A percentile compares a stretch with the other conserved stretches of the same genome.
Evolutionary conservation across 2,797 vertebrate genomes (phyloP).

Genomic region (Alcedo quadribrachys): DNA sequence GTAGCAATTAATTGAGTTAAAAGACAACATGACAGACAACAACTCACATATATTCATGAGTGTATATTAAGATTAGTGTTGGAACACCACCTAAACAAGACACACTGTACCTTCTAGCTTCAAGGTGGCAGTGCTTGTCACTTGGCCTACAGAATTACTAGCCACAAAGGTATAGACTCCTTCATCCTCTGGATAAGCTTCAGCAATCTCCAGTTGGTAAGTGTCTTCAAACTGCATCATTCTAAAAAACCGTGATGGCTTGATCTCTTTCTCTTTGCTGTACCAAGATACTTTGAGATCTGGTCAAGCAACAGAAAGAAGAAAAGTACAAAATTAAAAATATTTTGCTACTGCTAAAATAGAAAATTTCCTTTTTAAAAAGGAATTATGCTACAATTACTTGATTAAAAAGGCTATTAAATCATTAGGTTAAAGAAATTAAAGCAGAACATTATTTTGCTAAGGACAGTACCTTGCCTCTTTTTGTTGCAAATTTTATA

Average conservation of each 20-base stretch:
- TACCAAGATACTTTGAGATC: slow-evolving; percentile 95
- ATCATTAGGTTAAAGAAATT: not conserved
- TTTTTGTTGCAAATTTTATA: not conserved
- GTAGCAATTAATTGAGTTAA: slow-evolving; percentile 64
- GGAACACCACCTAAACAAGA: not conserved
- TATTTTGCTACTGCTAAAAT: not conserved
- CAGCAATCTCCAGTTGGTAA: slow-evolving; percentile 93
- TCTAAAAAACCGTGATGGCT: slow-evolving; percentile 92
- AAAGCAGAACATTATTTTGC: not conserved
- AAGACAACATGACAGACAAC: slow-evolving; percentile 30
- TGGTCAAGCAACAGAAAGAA: slow-evolving; percentile 59
- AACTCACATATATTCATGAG: slow-evolving; percentile 33
- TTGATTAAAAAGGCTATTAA: not conserved
- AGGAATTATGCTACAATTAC: not conserved
- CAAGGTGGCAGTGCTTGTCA: slow-evolving; percentile 89
- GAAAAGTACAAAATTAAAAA: not conserved
- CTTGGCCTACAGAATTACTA: slow-evolving; percentile 88
- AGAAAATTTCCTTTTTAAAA: not conserved
- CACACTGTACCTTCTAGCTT: slow-evolving; percentile 86
- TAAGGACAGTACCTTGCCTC: not conserved
- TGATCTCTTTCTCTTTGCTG: slow-evolving; percentile 92
- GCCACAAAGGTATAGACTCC: slow-evolving; percentile 91
- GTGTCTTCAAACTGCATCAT: slow-evolving; percentile 97
- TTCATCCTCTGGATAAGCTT: slow-evolving; percentile 93
- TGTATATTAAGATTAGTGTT: slow-evolving; percentile 30